Conservation (phyloP, 2,797 vertebrate species). For the Spondyliosoma cantharus region DNA sequence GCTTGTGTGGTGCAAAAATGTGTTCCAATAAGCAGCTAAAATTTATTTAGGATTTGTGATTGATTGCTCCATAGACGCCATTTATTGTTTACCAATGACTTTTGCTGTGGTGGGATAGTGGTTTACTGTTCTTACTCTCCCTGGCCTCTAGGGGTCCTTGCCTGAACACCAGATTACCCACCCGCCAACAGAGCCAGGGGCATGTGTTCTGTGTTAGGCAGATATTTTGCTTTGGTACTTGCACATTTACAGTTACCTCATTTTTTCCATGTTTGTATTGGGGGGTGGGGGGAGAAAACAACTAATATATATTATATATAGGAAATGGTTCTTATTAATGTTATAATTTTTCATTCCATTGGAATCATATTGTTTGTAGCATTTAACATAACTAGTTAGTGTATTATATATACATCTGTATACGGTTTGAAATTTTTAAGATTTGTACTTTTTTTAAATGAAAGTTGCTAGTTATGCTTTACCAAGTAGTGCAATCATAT, state of each 20-base stretch:
- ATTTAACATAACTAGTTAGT: conserved; percentile 99
- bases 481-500: conserved; percentile 99
- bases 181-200: conserved; percentile 90
- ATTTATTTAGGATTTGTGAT: conserved; percentile 97
- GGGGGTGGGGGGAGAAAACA: conserved; percentile 88
- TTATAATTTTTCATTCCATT: conserved; percentile 99
- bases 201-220: conserved; percentile 96
- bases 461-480: conserved; percentile 99
- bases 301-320: conserved; percentile 99
- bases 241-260: conserved; percentile 99
- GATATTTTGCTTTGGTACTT: conserved; percentile 99
- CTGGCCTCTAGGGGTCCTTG: conserved; percentile 89
- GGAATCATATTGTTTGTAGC: conserved; percentile 99
- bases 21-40: conserved; percentile 94
- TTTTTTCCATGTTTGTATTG: conserved; percentile 99
- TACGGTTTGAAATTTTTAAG: conserved; percentile 99
- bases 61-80: conserved; percentile 97
- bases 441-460: conserved; percentile 99
- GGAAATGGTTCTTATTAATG: conserved; percentile 99
- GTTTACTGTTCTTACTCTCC: conserved; percentile 97
- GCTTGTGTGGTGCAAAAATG: conserved; percentile 92
- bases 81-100: conserved; percentile 97
- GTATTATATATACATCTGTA: conserved; percentile 99
- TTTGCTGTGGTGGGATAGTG: conserved; percentile 97
- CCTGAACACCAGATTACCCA: conserved; percentile 87